Conservation (phyloP, 2,797 vertebrate species). For the Myripristis murdjan region DNA sequence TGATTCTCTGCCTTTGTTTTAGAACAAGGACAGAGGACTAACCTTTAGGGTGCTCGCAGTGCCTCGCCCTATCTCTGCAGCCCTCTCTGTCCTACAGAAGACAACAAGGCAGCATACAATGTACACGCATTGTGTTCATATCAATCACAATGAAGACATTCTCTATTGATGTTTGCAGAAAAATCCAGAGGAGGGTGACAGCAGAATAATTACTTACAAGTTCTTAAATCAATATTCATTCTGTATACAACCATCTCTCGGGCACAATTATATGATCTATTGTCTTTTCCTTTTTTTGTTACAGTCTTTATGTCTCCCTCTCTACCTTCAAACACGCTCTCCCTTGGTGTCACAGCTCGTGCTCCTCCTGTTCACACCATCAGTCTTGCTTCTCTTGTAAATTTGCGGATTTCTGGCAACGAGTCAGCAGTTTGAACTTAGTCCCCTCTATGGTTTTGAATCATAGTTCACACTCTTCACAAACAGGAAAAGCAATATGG, state of each 20-base stretch:
- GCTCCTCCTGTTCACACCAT: conserved; percentile 9
- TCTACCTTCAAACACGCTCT: conserved; percentile 2
- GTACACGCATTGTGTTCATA: conserved; percentile 44
- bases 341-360: conserved; percentile 30
- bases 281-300: neutral
- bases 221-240: conserved; percentile 21
- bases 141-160: conserved; percentile 34
- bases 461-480: conserved; percentile 12
- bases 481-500: conserved; percentile 16
- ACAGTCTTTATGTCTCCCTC: neutral
- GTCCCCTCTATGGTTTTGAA: conserved; percentile 23
- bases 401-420: conserved; percentile 20
- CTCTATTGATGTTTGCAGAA: neutral
- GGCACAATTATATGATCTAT: conserved; percentile 5
- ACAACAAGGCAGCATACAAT: conserved; percentile 44
- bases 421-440: conserved; percentile 21
- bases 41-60: conserved; percentile 54
- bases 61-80: conserved; percentile 49
- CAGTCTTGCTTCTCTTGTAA: conserved; percentile 10
- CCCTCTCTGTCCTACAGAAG: conserved; percentile 51
- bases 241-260: neutral
- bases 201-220: conserved; percentile 12
- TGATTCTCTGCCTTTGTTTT: conserved; percentile 71
- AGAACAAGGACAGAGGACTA: conserved; percentile 63
- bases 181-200: conserved; percentile 8